Evolutionary conservation across 2,113 vertebrate species (phyloP), one percentile per base, ranked within the genome.

Genomic region (Okapia johnstoni): DNA sequence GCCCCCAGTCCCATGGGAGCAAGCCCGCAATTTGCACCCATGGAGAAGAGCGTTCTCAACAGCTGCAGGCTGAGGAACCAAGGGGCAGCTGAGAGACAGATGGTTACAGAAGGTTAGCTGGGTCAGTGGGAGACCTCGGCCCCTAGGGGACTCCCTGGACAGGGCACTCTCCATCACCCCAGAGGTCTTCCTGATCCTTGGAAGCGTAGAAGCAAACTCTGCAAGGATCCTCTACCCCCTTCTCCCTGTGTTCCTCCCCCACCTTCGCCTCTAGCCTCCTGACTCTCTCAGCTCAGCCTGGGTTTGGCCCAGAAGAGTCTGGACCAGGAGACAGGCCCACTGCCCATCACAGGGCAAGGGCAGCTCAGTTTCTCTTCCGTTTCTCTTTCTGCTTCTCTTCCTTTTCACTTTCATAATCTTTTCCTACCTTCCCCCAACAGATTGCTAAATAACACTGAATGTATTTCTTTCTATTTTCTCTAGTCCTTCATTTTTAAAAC

Each of bases 331-430:
- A 60, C 1, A 0, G 5, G 21, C 7, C 8, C 3, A 4, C 36
- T 0, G 1, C 1, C 30, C 11, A 2, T 55, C 54, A 3, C 1
- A 8, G 23, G 30, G 17, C 25, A 1, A 2, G 58, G 66, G 16
- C n/a, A 40, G 10, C 61, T 11, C 55, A 28, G 70, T 19, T 55
- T 40, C 70, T 57, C 61, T 50, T 66, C 52, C 4, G 15, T 48
- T 70, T 50, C 63, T 83, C 84, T 28, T 88, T 80, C 33, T 61
- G 50, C 3, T 46, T 50, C 17, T 13, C 23, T 80, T 96, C 13
- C 28, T 43, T 83, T 70, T 43, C 17, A 8, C 21, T 43, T 79
- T 66, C 43, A 19, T n/a, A 19, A 76, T 36, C n/a, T 57, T 81
- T 90, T 54, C 60, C 60, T 14, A 85, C 8, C 7, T 70, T 23